These are phyloP conservation scores for Vanacampus margaritifer DNA, from an alignment of 2,113 vertebrate species.

Conservation along the genomic window DNA sequence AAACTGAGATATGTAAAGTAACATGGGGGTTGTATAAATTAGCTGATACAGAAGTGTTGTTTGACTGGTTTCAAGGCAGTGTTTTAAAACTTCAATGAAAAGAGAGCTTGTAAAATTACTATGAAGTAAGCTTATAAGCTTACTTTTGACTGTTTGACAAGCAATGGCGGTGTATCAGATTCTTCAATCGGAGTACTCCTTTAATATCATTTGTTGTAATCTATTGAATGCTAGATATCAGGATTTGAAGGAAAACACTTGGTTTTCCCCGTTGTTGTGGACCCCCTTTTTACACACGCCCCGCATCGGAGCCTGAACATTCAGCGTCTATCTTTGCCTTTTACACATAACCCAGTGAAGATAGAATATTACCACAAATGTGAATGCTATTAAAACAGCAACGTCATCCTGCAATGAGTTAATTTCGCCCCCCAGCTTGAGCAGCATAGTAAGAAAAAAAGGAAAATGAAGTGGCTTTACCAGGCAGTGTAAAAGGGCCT, in stretches of 20 bases:
- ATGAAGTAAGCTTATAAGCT: slow-evolving; percentile 10
- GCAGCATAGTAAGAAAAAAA: not conserved
- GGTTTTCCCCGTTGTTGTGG: too few species aligned
- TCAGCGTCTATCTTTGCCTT: not conserved
- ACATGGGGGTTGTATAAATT: not conserved
- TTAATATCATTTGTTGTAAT: slow-evolving; percentile 14
- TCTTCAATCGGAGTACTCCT: slow-evolving; percentile 3
- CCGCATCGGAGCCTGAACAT: slow-evolving; percentile 5
- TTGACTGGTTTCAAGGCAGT: not conserved
- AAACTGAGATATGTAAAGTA: not conserved
- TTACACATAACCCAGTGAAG: not conserved
- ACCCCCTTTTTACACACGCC: not conserved
- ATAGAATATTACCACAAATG: not conserved
- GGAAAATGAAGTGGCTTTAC: not conserved
- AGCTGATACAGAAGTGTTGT: not conserved
- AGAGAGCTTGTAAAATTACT: not conserved
- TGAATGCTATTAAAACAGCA: not conserved
- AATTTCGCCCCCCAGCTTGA: not conserved
- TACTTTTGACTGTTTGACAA: slow-evolving; percentile 10
- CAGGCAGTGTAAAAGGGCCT: not conserved
- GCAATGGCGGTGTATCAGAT: slow-evolving; percentile 6
- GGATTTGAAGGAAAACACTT: slow-evolving; percentile 2
- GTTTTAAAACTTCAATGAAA: not conserved
- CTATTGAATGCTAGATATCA: slow-evolving; percentile 5
- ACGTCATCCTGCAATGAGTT: not conserved